Evolutionary conservation across 1,140 invertebrate species (phyloP).

Genomic region (Mycetomoellerius zeteki): DNA sequence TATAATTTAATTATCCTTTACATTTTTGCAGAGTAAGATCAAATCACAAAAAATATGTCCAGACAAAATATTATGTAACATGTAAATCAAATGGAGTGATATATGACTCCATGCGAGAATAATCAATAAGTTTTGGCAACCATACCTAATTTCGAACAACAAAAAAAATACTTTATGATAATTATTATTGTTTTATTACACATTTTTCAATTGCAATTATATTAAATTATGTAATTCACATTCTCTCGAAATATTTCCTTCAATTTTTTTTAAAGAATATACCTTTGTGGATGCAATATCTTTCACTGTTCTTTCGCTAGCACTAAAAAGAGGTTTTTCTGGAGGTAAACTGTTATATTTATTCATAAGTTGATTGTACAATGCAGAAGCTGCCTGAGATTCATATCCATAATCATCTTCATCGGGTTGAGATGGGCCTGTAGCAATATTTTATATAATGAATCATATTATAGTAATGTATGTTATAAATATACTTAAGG

Average conservation of each 20-base stretch:
- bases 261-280: slow-evolving; percentile 42
- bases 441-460: slow-evolving; percentile 3
- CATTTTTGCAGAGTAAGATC: too few species aligned
- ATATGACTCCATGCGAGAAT: too few species aligned
- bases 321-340: slow-evolving; percentile 86
- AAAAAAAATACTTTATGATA: too few species aligned
- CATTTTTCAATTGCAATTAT: too few species aligned
- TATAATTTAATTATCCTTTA: too few species aligned
- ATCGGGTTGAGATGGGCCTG: slow-evolving; percentile 92
- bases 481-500: background rate
- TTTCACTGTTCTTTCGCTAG: slow-evolving; percentile 82
- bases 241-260: background rate
- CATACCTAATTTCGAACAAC: too few species aligned
- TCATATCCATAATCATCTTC: slow-evolving; percentile 97
- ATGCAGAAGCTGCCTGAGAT: slow-evolving; percentile 92
- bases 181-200: too few species aligned
- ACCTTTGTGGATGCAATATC: slow-evolving; percentile 87
- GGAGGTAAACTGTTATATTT: slow-evolving; percentile 92
- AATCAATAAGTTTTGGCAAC: too few species aligned
- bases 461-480: background rate
- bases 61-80: too few species aligned
- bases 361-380: slow-evolving; percentile 94
- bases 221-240: background rate
- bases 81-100: too few species aligned
- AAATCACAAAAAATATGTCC: too few species aligned